Conservation (phyloP, 1,140 invertebrate genomes). For the Hypsibius dujardini region DNA sequence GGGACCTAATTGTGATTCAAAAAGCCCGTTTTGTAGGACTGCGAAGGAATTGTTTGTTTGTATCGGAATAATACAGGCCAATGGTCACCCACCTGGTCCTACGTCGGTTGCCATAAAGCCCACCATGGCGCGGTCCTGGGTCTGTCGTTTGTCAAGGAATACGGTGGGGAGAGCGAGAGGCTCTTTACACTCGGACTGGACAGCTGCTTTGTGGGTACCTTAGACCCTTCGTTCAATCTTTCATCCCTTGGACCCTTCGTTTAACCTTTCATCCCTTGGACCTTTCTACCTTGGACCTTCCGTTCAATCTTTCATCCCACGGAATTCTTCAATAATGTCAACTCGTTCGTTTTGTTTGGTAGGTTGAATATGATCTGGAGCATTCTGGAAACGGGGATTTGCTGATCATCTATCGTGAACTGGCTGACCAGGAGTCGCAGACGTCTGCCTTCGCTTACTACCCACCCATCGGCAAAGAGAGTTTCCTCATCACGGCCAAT, state of each 20-base stretch:
- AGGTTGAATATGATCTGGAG: constrained; percentile 5
- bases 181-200: neutral
- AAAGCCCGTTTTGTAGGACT: neutral
- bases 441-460: neutral
- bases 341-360: neutral
- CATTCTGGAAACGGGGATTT: neutral
- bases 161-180: neutral
- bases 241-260: too few relatives aligned
- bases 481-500: neutral
- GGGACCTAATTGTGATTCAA: neutral
- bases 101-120: neutral
- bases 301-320: too few relatives aligned
- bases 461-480: constrained; percentile 8
- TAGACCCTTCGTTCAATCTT: too few relatives aligned
- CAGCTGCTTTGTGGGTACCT: neutral
- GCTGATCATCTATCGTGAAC: neutral
- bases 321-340: too few relatives aligned
- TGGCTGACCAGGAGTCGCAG: neutral
- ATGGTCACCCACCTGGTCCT: neutral
- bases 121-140: neutral
- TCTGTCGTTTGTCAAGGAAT: neutral
- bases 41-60: constrained; percentile 1
- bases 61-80: neutral
- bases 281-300: too few relatives aligned
- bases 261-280: too few relatives aligned